Evolutionary conservation across 2,888 invertebrate genomes (phyloP), one percentile per base, ranked within the genome.

Genomic region (Anthophora plumipes): DNA sequence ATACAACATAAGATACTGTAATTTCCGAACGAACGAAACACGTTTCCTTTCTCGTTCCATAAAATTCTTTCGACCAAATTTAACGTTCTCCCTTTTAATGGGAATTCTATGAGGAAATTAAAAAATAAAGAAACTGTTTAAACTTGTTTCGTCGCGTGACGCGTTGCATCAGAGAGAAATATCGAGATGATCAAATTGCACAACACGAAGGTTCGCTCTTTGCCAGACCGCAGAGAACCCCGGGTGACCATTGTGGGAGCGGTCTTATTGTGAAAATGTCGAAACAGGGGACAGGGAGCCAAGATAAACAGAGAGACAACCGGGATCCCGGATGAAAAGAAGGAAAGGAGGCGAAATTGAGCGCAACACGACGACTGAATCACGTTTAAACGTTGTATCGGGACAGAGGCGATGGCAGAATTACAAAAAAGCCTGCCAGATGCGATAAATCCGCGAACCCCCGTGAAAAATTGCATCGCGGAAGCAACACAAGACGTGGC

Each of bases 281-380:
- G 77, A 73, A 66, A 66, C 74, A 5, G 20, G 11, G 66, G 39
- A 67, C 66, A 46, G 31, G 46, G 3, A 52, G 77, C 66, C 77
- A 66, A 73, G 52, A 60, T 46, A 52, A 66, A 73, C 31, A 52
- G 59, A 11, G n/a, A 12, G 5, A 43, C 14, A 50, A 12, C 6
- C 31, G 31, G 12, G n/a, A 48, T 52, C 50, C 9, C 7, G 43
- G 6, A 17, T 14, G 39, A 52, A 48, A 46, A 20, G 61, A 39
- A 41, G 14, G 41, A 43, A 52, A 22, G 22, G 39, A 14, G 7
- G 43, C 2, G 20, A 6, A 41, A 54, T n/a, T 17, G 17, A 20
- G 17, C 8, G 7, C 8, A 1, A n/a, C 14, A 7, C 8, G 7
- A 14, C 7, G 20, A 9, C 25, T 6, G 55, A 31, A 37, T 3